These are phyloP conservation scores for Triplophysa bombifrons DNA, from an alignment of 2,797 vertebrate species.

Conservation along the genomic window DNA sequence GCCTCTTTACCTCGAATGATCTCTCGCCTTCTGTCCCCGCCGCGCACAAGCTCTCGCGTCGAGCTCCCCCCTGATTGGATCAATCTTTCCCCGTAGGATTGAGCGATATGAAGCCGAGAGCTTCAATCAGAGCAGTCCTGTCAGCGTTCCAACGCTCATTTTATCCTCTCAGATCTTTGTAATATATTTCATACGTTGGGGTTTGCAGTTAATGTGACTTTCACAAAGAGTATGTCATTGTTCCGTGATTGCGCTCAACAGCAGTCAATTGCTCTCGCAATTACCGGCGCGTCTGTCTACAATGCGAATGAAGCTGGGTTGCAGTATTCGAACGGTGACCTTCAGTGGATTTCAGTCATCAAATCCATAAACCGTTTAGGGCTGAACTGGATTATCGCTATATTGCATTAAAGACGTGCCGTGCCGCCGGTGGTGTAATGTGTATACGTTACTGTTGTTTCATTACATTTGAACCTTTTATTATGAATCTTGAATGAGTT, in stretches of 20 bases:
- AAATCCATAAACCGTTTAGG: slow-evolving; percentile 17
- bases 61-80: slow-evolving; percentile 38
- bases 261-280: slow-evolving; percentile 22
- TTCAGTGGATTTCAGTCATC: slow-evolving; percentile 18
- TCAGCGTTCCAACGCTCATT: slow-evolving; percentile 28
- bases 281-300: slow-evolving; percentile 9
- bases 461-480: slow-evolving; percentile 6
- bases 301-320: background rate
- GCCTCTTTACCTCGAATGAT: slow-evolving; percentile 46
- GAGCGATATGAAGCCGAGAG: slow-evolving; percentile 33
- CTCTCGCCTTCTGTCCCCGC: slow-evolving; percentile 39
- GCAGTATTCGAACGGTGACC: slow-evolving; percentile 11
- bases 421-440: background rate
- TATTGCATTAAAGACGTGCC: slow-evolving; percentile 1
- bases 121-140: slow-evolving; percentile 41
- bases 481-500: slow-evolving; percentile 17
- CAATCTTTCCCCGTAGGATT: slow-evolving; percentile 37
- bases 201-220: slow-evolving; percentile 28
- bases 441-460: slow-evolving; percentile 8
- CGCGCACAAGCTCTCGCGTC: slow-evolving; percentile 4
- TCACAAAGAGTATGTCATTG: slow-evolving; percentile 4
- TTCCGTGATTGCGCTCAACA: slow-evolving; percentile 29
- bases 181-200: slow-evolving; percentile 32
- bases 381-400: slow-evolving; percentile 1
- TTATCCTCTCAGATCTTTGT: slow-evolving; percentile 28